A percentile compares a stretch with the other conserved stretches of the same genome.
phyloP scores from a whole-genome alignment of 2,888 invertebrate genomes.

The Atrina japonica region DNA sequence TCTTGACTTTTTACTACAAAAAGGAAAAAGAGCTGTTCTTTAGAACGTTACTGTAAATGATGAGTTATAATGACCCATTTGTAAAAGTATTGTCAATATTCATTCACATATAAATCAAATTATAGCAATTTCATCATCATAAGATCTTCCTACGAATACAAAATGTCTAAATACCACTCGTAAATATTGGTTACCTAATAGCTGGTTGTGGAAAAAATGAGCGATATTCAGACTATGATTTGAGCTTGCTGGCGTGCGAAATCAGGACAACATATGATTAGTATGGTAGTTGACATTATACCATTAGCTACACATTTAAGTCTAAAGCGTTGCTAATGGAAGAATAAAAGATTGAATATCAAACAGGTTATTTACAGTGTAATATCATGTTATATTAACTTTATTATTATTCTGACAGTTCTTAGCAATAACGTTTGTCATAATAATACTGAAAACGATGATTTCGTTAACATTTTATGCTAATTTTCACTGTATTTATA shows the following conservation, averaged over 20 bases:
- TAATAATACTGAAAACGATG: conserved; percentile 5
- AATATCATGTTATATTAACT: conserved; percentile 19
- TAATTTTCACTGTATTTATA: conserved; percentile 11
- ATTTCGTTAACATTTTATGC: conserved; percentile 24
- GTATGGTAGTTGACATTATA: not conserved
- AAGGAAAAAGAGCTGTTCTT: too few relatives aligned
- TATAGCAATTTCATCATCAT: conserved; percentile 5
- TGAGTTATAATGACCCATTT: too few relatives aligned
- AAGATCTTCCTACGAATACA: too few relatives aligned
- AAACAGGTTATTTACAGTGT: conserved; percentile 7
- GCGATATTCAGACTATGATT: too few relatives aligned
- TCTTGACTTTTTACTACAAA: too few relatives aligned
- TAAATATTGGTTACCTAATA: too few relatives aligned
- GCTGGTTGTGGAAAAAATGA: too few relatives aligned
- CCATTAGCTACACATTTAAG: conserved; percentile 7
- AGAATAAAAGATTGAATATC: conserved; percentile 6
- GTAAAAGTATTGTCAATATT: not conserved
- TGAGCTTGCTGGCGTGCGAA: too few relatives aligned
- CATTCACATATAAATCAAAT: conserved; percentile 8
- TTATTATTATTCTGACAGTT: conserved; percentile 18
- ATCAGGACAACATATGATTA: too few relatives aligned
- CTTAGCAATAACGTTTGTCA: not conserved
- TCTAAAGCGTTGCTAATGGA: not conserved
- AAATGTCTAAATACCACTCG: too few relatives aligned
- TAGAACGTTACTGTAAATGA: too few relatives aligned